Base-by-base conservation (phyloP, 2,797 vertebrate genomes). In the Micromesistius poutassou region DNA sequence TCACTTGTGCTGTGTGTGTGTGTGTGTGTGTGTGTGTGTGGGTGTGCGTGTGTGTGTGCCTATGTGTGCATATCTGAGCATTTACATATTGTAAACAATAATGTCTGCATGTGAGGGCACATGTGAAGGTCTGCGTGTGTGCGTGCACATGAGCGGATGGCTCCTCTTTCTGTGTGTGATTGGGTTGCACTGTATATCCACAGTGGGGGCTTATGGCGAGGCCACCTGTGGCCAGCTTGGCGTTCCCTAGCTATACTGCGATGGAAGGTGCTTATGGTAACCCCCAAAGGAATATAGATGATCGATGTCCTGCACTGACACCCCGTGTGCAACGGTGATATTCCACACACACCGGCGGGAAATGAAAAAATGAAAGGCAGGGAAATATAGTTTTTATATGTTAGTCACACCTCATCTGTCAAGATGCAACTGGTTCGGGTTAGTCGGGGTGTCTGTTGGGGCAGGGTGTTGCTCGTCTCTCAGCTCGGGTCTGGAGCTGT, bases 11-110 rank as follows among this genome's bases (percentile, higher is more conserved):
- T 62, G 6, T 62, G 2, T 62, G 22, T 62, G 22, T 70, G 66
- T 40, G 73, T 35, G 19, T 28, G 25, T 25, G 68, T 35, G 80
- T 72, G 31, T 62, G 77, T 76, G 50, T 35, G 42, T 25, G 30
- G 30, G 2, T 74, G 55, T 66, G 33, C 30, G 14, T 42, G 35
- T 14, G 16, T 22, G 38, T 38, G 30, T 68, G 71, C 62, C 42
- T 31, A 72, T 74, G 80, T 42, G 76, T 73, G 74, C 8, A 22
- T n/a, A 5, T 62, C 22, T 25, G n/a, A 42, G 16, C 1, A 16
- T 42, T 42, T 42, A 3, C 40, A 12, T 42, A 19, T 50, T 50
- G 46, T 50, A 50, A 50, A 50, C 46, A 19, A 19, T 19, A 50
- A 50, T 25, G 55, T 9, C 9, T 62, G 55, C 16, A 25, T 68